Conservation (phyloP, 2,113 vertebrate species). For the Ellobius talpinus region DNA sequence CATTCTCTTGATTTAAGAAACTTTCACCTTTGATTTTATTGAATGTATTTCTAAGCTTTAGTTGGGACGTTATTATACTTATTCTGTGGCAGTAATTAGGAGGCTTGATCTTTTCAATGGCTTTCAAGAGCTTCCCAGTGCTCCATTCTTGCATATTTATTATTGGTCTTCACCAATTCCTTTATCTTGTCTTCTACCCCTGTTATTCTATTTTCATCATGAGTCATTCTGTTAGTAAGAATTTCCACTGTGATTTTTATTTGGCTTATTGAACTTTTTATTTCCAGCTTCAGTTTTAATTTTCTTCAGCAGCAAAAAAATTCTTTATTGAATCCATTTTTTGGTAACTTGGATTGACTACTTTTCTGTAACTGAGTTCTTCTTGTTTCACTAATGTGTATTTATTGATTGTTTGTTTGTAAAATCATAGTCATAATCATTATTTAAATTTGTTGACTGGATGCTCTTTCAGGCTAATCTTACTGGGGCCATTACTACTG, state of each 20-base stretch:
- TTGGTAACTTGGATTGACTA: background rate
- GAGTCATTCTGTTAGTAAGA: background rate
- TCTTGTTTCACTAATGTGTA: background rate
- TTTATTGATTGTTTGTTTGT: background rate
- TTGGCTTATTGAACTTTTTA: background rate
- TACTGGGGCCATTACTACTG: background rate
- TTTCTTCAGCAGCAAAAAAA: background rate
- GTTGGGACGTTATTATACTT: background rate
- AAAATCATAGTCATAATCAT: background rate
- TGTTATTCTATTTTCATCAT: background rate
- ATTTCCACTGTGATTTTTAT: background rate
- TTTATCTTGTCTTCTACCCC: background rate
- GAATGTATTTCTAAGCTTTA: background rate
- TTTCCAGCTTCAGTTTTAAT: background rate
- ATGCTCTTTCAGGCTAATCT: background rate
- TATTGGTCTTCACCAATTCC: background rate
- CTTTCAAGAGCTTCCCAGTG: background rate
- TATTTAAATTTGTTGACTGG: background rate
- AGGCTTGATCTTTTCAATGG: background rate
- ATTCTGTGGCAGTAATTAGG: background rate
- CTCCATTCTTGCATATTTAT: background rate
- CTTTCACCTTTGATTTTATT: background rate
- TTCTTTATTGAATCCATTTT: background rate
- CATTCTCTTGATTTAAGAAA: background rate
- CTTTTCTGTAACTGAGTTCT: background rate